phyloP scores from a whole-genome alignment of 2,797 vertebrate genomes.

The Scomberomorus guttatus region DNA sequence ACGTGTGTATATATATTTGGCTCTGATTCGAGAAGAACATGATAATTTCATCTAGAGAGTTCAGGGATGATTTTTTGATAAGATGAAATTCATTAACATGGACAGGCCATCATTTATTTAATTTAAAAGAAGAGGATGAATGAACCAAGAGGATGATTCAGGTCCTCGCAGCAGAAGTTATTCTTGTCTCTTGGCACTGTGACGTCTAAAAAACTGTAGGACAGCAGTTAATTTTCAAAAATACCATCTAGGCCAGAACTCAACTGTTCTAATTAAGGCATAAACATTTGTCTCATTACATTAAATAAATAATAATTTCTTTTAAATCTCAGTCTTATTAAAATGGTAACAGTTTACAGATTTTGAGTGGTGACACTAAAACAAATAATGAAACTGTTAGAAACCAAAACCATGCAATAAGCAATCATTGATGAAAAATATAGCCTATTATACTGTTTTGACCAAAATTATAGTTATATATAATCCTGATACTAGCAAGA shows the following conservation, averaged over 20 bases:
- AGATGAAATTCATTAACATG: constrained; percentile 45
- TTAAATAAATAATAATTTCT: not conserved
- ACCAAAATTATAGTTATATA: constrained; percentile 4
- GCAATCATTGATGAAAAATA: constrained; percentile 24
- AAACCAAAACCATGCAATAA: constrained; percentile 8
- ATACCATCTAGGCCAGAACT: not conserved
- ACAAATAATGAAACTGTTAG: not conserved
- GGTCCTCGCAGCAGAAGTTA: constrained; percentile 24
- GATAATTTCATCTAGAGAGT: constrained; percentile 31
- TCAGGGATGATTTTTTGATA: constrained; percentile 44
- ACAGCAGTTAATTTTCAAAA: not conserved
- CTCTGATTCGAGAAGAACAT: constrained; percentile 15
- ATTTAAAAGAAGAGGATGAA: constrained; percentile 45
- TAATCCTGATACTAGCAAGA: not conserved
- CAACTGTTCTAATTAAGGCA: not conserved
- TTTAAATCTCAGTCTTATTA: constrained; percentile 8
- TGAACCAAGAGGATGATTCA: constrained; percentile 27
- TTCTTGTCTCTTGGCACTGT: constrained; percentile 26
- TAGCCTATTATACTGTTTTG: not conserved
- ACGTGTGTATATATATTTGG: not conserved
- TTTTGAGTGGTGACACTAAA: not conserved
- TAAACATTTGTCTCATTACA: constrained; percentile 13
- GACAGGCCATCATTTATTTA: constrained; percentile 65
- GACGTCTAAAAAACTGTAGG: not conserved
- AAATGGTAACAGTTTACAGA: constrained; percentile 23